These are phyloP conservation scores for Probosciger aterrimus DNA, from an alignment of 2,113 vertebrate species.

Conservation along the genomic window DNA sequence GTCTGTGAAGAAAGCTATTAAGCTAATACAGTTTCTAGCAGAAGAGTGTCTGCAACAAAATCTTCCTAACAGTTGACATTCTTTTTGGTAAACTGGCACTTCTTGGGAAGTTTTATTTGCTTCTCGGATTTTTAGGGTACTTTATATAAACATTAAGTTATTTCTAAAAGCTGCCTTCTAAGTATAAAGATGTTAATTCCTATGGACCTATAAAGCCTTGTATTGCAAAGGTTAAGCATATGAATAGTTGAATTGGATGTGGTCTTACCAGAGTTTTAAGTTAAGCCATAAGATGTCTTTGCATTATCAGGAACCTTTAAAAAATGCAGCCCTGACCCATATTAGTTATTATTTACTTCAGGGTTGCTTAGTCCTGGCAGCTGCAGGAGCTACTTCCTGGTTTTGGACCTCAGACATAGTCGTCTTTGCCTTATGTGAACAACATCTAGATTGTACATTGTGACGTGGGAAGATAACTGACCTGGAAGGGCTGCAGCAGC, in stretches of 20 bases:
- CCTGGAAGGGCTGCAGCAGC: not conserved
- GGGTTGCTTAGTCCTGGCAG: not conserved
- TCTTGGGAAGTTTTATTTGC: not conserved
- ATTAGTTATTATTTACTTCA: not conserved
- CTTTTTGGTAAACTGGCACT: not conserved
- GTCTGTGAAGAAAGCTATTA: not conserved
- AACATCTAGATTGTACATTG: not conserved
- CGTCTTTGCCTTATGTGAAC: not conserved
- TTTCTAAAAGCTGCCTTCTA: not conserved
- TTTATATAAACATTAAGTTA: not conserved
- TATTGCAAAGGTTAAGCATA: not conserved
- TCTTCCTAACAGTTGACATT: not conserved
- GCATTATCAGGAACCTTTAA: not conserved
- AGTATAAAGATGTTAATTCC: not conserved
- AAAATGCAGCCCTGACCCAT: not conserved
- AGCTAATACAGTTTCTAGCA: not conserved
- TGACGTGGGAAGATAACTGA: not conserved
- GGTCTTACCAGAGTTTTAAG: not conserved
- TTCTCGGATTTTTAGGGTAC: not conserved
- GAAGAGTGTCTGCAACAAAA: not conserved
- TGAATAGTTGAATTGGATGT: not conserved
- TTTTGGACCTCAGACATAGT: not conserved
- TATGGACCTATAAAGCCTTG: not conserved
- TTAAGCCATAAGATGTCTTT: not conserved
- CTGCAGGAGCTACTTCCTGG: not conserved